phyloP scores from a whole-genome alignment of 2,113 vertebrate genomes.

The Oophaga pumilio region DNA sequence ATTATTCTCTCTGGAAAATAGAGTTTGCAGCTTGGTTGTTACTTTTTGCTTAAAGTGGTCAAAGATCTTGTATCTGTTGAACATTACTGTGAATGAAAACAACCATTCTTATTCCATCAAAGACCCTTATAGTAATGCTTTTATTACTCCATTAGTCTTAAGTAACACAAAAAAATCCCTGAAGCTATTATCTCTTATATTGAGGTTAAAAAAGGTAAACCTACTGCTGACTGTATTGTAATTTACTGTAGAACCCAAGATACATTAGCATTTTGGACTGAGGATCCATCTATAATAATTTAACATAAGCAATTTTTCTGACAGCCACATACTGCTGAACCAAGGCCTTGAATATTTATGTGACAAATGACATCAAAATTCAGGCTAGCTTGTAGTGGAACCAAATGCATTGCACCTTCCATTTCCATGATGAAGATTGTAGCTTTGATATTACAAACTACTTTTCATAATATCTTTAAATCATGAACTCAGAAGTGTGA shows the following conservation, averaged over 20 bases:
- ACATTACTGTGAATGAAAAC: conserved; percentile 47
- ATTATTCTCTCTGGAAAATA: neutral
- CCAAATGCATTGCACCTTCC: conserved; percentile 27
- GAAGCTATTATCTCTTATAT: conserved; percentile 1
- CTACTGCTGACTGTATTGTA: conserved; percentile 25
- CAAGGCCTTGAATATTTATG: conserved; percentile 57
- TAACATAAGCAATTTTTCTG: conserved; percentile 54
- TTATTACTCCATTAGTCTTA: conserved; percentile 3
- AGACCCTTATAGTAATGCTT: neutral
- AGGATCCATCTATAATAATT: conserved; percentile 53
- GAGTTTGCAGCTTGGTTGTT: neutral
- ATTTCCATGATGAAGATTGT: conserved; percentile 48
- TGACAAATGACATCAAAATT: conserved; percentile 55
- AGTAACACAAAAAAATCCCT: neutral
- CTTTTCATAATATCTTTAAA: conserved; percentile 38
- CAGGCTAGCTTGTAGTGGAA: conserved; percentile 31
- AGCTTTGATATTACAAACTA: conserved; percentile 32
- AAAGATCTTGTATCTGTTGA: neutral
- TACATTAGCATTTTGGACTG: conserved; percentile 54
- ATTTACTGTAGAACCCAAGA: conserved; percentile 44
- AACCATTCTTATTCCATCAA: conserved; percentile 3
- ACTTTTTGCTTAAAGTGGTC: neutral
- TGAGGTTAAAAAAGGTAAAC: conserved; percentile 29
- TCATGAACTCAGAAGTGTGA: neutral
- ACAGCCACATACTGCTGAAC: conserved; percentile 53